These are phyloP conservation scores for Diaperis boleti DNA, from an alignment of 2,888 invertebrate species.

Conservation along the genomic window DNA sequence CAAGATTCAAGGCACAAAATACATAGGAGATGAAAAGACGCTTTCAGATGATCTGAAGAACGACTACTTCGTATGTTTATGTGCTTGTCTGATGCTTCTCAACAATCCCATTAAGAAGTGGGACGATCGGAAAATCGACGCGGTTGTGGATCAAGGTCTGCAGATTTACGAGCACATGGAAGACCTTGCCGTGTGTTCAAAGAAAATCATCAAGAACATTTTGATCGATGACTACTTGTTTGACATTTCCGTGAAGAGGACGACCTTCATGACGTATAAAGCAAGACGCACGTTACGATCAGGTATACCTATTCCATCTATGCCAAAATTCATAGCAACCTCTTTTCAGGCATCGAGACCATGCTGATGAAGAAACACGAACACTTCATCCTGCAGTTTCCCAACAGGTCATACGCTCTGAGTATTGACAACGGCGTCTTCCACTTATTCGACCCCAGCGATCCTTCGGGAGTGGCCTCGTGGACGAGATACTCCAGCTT, in stretches of 20 bases:
- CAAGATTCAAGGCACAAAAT: conserved; percentile 72
- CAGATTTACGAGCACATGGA: conserved; percentile 72
- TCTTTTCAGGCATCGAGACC: no score
- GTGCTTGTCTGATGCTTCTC: conserved; percentile 74
- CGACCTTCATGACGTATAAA: conserved; percentile 68
- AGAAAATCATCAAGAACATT: conserved; percentile 74
- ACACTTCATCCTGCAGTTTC: no score
- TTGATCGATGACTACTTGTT: conserved; percentile 75
- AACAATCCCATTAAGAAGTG: conserved; percentile 72
- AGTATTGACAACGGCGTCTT: no score
- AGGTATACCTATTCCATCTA: no score
- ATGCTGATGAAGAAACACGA: no score
- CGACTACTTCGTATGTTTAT: conserved; percentile 74
- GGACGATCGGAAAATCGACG: no score
- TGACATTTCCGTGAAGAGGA: conserved; percentile 70
- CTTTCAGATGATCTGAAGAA: conserved; percentile 54
- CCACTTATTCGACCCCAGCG: no score
- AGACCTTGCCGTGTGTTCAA: conserved; percentile 70
- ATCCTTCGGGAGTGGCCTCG: no score
- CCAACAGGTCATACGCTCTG: no score
- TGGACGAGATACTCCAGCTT: conserved; percentile 65
- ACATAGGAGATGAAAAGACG: conserved; percentile 64
- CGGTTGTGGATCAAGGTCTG: conserved; percentile 75
- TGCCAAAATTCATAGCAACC: no score
- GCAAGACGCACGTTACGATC: conserved; percentile 66